Evolutionary conservation across 2,113 vertebrate genomes (phyloP), one percentile per base, ranked within the genome.

Genomic region (Mellivora capensis): DNA sequence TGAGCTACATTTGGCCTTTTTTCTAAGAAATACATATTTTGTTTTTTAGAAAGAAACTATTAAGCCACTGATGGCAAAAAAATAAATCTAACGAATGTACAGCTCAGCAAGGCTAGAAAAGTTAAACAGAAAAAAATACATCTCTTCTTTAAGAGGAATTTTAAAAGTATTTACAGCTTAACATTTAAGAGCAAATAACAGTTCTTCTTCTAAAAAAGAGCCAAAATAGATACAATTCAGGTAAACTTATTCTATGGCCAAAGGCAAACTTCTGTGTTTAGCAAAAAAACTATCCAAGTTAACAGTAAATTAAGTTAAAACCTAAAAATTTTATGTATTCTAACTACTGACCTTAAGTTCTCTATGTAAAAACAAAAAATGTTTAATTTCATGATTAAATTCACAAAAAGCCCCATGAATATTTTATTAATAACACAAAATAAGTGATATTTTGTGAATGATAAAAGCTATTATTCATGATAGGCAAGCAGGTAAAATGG

Each of bases 171-270:
- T 87, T 87, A 91, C 0, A 97, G 47, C 18, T 84, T 85, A 76
- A 77, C 14, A 79, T 7, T 92, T 94, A 93, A 95, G 44, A 92
- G 61, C n/a, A 97, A 86, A 47, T 91, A 77, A 82, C 8, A 94
- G 83, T 87, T 85, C n/a, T 74, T 6, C 10, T 72, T 87, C 44
- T 18, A 57, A 94, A 91, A 96, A 85, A 47, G 34, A 44, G 49
- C 54, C 31, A 76, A 91, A 34, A 89, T 42, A 91, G 42, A 59
- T 76, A 82, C 85, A 95, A 93, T 93, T 52, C 49, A 94, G 42
- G 27, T 5, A 90, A 81, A 87, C 59, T 82, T 82, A 90, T 61
- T 47, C 39, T 96, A 64, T 94, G 72, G 59, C 25, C 77, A 95
- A 93, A 90, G n/a, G n/a, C 13, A 96, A 86, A 94, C 5, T 31